These are phyloP conservation scores for Crotalus viridis DNA, from an alignment of 2,113 vertebrate genomes.

Conservation along the genomic window DNA sequence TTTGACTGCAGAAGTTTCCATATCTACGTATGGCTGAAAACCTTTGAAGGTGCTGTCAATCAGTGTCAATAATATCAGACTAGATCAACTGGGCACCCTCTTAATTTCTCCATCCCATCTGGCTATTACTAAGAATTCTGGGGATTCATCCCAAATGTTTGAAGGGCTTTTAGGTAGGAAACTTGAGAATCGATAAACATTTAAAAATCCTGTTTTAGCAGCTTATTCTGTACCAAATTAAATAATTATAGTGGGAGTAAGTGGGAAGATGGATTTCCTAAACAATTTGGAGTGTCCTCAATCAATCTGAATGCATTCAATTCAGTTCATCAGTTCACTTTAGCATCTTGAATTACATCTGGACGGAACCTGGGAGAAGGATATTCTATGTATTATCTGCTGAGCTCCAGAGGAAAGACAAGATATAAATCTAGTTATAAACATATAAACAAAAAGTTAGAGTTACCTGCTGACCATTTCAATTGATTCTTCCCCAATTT, in stretches of 20 bases:
- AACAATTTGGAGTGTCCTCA: not conserved
- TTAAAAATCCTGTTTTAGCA: not conserved
- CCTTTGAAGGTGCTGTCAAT: not conserved
- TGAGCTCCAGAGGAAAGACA: not conserved
- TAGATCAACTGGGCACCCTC: not conserved
- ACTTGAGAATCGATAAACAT: not conserved
- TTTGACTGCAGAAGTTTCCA: not conserved
- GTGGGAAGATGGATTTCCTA: not conserved
- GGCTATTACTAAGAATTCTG: not conserved
- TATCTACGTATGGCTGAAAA: not conserved
- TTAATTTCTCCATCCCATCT: not conserved
- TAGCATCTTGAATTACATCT: not conserved
- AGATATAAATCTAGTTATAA: not conserved
- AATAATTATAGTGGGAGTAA: not conserved
- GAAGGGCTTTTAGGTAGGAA: not conserved
- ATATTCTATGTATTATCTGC: not conserved
- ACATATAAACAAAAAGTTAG: not conserved
- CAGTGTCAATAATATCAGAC: not conserved
- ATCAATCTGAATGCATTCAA: not conserved
- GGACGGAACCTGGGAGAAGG: not conserved
- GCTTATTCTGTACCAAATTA: not conserved
- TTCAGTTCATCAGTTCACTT: not conserved
- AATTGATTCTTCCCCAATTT: not conserved
- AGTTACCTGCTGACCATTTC: not conserved
- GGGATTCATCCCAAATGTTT: not conserved